Evolutionary conservation across 2,888 invertebrate species (phyloP).

Genomic region (Phalera bucephala): DNA sequence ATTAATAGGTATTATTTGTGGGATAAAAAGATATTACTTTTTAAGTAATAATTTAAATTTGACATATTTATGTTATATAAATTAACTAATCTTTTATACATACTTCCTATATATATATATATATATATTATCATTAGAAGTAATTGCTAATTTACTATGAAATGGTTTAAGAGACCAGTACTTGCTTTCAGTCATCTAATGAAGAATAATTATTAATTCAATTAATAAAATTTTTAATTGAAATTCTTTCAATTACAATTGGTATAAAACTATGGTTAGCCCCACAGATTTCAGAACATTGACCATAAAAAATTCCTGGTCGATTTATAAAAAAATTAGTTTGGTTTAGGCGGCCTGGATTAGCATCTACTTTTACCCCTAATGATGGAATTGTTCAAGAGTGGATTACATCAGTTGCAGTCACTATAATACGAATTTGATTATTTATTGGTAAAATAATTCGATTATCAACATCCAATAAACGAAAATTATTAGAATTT

Average conservation of each 20-base stretch:
- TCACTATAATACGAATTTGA: slow-evolving; percentile 85
- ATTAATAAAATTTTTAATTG: slow-evolving; percentile 80
- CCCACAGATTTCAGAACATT: slow-evolving; percentile 93
- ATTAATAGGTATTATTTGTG: slow-evolving; percentile 86
- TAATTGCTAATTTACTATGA: slow-evolving; percentile 84
- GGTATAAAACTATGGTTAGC: slow-evolving; percentile 92
- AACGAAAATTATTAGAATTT: slow-evolving; percentile 70
- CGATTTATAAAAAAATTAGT: slow-evolving; percentile 84
- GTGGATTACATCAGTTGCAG: slow-evolving; percentile 86
- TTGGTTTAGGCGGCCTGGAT: slow-evolving; percentile 86
- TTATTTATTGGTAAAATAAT: slow-evolving; percentile 82
- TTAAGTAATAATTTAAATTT: slow-evolving; percentile 84
- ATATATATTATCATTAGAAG: slow-evolving; percentile 78
- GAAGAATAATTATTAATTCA: slow-evolving; percentile 80
- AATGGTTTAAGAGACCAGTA: slow-evolving; percentile 87
- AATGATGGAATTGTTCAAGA: slow-evolving; percentile 85
- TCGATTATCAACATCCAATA: slow-evolving; percentile 86
- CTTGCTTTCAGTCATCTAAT: slow-evolving; percentile 88
- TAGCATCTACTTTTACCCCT: slow-evolving; percentile 86
- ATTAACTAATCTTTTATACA: slow-evolving; percentile 84
- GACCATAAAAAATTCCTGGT: slow-evolving; percentile 87
- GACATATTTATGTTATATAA: slow-evolving; percentile 83
- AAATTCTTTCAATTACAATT: slow-evolving; percentile 85
- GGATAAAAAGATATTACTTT: slow-evolving; percentile 85
- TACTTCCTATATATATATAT: too few relatives aligned